A percentile compares a stretch with the other conserved stretches of the same genome.
Evolutionary conservation across 2,888 invertebrate genomes (phyloP).

Genomic region (Habrosyne pyritoides): DNA sequence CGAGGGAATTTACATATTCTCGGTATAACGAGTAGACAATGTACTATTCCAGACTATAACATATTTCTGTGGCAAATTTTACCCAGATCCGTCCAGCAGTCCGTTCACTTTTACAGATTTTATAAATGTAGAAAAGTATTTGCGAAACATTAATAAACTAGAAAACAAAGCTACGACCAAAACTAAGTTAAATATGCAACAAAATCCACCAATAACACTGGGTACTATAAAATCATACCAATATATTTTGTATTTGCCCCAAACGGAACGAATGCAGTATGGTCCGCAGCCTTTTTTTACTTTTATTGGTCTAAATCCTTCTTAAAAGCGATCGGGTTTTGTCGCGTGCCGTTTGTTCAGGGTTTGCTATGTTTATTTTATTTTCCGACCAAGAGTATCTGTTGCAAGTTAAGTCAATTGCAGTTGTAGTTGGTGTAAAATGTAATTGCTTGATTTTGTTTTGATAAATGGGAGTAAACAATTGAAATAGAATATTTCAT

Average conservation of each 20-base stretch:
- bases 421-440: background rate
- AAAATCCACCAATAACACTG: background rate
- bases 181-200: background rate
- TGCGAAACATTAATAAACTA: background rate
- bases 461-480: conserved; percentile 18
- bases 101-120: no score
- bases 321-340: conserved; percentile 21
- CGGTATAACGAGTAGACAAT: no score
- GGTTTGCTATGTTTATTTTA: background rate
- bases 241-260: conserved; percentile 18
- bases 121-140: no score
- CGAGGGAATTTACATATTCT: no score
- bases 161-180: background rate
- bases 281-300: conserved; percentile 40
- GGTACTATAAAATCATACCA: background rate
- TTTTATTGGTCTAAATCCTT: conserved; percentile 42
- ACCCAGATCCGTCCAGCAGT: no score
- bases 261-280: conserved; percentile 41
- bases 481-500: no score
- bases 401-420: background rate
- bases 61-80: no score
- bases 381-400: background rate
- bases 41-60: no score
- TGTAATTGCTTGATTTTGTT: background rate
- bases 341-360: conserved; percentile 4